These are phyloP conservation scores for Drosophila rufa DNA, from an alignment of 1,140 invertebrate species.

Conservation along the genomic window DNA sequence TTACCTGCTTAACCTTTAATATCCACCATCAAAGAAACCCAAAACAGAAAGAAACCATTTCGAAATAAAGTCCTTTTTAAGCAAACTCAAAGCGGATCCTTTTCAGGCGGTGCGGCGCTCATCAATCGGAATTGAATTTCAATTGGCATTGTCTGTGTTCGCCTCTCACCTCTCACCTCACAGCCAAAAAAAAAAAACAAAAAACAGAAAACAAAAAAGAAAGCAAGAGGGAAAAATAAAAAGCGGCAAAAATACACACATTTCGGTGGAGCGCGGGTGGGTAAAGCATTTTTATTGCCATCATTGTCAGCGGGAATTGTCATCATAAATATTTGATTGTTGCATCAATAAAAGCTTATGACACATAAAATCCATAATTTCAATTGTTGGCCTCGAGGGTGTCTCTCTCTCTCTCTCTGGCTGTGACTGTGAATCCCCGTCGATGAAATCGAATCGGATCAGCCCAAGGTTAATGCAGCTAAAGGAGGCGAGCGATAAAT, in stretches of 20 bases:
- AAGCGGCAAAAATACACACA: constrained; percentile 19
- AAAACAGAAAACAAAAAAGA: not conserved
- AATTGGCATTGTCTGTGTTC: constrained; percentile 21
- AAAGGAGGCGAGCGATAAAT: constrained; percentile 53
- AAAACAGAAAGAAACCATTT: constrained; percentile 60
- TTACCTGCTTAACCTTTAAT: not conserved
- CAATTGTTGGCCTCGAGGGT: constrained; percentile 70
- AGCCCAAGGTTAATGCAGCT: constrained; percentile 55
- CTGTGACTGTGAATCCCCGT: not conserved
- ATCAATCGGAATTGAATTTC: constrained; percentile 53
- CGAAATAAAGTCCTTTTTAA: constrained; percentile 12
- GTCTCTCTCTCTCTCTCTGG: not conserved
- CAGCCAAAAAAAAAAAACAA: not conserved
- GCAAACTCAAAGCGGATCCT: constrained; percentile 15
- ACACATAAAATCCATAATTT: constrained; percentile 84
- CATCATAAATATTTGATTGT: constrained; percentile 84
- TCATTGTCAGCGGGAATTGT: constrained; percentile 81
- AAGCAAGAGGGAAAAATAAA: not conserved
- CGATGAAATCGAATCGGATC: constrained; percentile 26
- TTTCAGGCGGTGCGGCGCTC: constrained; percentile 5
- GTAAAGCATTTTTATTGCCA: constrained; percentile 77
- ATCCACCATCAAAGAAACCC: not conserved
- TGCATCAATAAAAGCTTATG: constrained; percentile 84
- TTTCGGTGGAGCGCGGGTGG: constrained; percentile 1
- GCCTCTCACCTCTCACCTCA: constrained; percentile 26